Conservation (phyloP, 2,113 vertebrate species). For the Hiodon alosoides region DNA sequence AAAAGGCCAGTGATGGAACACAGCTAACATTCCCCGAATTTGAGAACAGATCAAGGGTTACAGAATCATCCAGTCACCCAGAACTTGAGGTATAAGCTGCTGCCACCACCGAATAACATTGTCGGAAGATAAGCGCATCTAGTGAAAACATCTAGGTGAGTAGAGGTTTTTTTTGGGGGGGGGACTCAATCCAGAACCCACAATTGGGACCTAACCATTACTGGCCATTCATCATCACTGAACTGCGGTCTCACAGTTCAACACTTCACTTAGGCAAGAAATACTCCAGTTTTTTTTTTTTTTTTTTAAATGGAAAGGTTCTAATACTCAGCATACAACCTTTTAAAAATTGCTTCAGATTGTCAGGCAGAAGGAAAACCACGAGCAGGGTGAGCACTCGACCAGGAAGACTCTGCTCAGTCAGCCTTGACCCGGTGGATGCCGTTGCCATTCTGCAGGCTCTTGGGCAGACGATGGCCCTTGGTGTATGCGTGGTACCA, state of each 20-base stretch:
- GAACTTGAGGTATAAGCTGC: conserved; percentile 5
- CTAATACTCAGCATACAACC: conserved; percentile 21
- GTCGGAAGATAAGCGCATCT: neutral
- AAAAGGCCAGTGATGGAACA: neutral
- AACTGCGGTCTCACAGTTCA: neutral
- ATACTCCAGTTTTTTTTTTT: neutral
- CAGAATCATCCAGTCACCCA: too few species aligned
- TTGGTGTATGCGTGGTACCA: conserved; percentile 95
- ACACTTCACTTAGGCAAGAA: neutral
- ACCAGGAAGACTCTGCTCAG: conserved; percentile 35
- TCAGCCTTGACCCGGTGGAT: conserved; percentile 63
- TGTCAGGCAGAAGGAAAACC: conserved; percentile 9
- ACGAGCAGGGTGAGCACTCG: neutral
- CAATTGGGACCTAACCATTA: neutral
- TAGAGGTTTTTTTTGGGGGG: neutral
- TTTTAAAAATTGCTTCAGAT: conserved; percentile 23
- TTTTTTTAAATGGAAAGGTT: neutral
- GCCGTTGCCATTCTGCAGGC: conserved; percentile 67
- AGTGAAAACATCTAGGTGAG: neutral
- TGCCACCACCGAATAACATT: conserved; percentile 10
- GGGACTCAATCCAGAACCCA: conserved; percentile 6
- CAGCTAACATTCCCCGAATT: conserved; percentile 1
- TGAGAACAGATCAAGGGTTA: neutral
- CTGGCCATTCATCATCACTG: conserved; percentile 11
- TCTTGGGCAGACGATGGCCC: conserved; percentile 84